Evolutionary conservation across 2,797 vertebrate genomes (phyloP), one percentile per base, ranked within the genome.

Genomic region (Bothrops alternatus): DNA sequence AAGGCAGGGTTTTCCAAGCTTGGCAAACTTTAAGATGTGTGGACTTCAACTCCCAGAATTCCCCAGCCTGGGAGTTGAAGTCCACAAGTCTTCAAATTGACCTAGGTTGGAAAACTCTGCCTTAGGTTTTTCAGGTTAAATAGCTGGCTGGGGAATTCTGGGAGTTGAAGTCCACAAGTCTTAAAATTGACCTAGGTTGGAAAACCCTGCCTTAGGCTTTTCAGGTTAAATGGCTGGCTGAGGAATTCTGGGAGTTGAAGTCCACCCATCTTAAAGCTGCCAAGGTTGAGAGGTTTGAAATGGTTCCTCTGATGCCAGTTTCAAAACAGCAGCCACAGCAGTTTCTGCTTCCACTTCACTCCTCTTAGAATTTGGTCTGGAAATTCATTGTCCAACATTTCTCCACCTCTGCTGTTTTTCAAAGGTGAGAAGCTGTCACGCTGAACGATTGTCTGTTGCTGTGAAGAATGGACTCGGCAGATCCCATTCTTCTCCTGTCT

Each of bases 401-500:
- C 53, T 88, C 25, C n/a, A 56, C 26, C n/a, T 14, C 32, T 69
- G 37, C 25, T 8, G 23, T 23, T 32, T 53, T 11, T 1, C 42
- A 53, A 89, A 53, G 42, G 53, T 4, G 16, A 53, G 47, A 91
- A 53, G 42, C 20, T 26, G 65, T 12, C 87, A 37, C 23, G 47
- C 86, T 47, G 42, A n/a, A 61, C 18, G 37, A 6, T 3, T 53
- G 10, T 18, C 18, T 12, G 1, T 26, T 55, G 63, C 32, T 3
- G 14, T 6, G 6, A 89, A 47, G 55, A 2, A 25, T 13, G 16
- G 37, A 32, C 11, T 42, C 3, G 26, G 11, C 53, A 0, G 0
- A 58, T 16, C 28, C 3, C 32, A 6, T 61, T 42, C 56, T 57
- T 65, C 20, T 26, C 65, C 0, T 0, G n/a, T 0, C 14, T 88